phyloP scores from a whole-genome alignment of 2,797 vertebrate species.

The Catamblyrhynchus diadema region DNA sequence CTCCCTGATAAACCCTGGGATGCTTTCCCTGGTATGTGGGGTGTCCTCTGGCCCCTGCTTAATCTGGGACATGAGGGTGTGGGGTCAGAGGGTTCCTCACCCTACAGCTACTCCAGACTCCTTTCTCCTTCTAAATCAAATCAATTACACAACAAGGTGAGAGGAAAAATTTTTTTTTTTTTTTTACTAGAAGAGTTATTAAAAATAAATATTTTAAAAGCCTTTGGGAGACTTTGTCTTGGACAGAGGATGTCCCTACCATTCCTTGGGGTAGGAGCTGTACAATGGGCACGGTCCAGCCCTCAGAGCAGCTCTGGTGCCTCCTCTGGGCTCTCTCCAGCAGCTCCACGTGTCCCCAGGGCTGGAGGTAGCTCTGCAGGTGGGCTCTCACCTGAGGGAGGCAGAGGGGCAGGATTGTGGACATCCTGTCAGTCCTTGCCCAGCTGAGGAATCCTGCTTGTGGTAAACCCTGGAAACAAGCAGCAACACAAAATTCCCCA shows the following conservation, averaged over 20 bases:
- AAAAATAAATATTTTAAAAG: not conserved
- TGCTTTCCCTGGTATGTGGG: not conserved
- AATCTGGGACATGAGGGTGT: accelerated
- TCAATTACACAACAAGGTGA: not conserved
- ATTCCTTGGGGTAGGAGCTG: not conserved
- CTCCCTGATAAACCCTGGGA: not conserved
- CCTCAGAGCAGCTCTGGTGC: accelerated
- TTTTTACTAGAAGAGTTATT: not conserved
- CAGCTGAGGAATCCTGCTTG: not conserved
- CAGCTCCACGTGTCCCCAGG: accelerated
- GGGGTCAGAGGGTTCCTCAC: not conserved
- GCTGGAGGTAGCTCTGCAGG: not conserved
- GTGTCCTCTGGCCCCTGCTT: not conserved
- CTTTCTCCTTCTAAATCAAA: not conserved
- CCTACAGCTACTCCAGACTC: not conserved
- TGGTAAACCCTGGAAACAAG: not conserved
- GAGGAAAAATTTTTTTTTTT: not conserved
- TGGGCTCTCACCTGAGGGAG: not conserved
- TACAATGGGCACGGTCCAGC: accelerated
- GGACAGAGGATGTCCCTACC: not conserved
- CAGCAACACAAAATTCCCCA: not conserved
- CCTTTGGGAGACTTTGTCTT: not conserved
- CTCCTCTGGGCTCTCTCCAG: not conserved
- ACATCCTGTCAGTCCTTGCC: not conserved
- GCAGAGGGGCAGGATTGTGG: not conserved